Evolutionary conservation across 2,888 invertebrate genomes (phyloP), one percentile per base, ranked within the genome.

Genomic region (Amiota minor): DNA sequence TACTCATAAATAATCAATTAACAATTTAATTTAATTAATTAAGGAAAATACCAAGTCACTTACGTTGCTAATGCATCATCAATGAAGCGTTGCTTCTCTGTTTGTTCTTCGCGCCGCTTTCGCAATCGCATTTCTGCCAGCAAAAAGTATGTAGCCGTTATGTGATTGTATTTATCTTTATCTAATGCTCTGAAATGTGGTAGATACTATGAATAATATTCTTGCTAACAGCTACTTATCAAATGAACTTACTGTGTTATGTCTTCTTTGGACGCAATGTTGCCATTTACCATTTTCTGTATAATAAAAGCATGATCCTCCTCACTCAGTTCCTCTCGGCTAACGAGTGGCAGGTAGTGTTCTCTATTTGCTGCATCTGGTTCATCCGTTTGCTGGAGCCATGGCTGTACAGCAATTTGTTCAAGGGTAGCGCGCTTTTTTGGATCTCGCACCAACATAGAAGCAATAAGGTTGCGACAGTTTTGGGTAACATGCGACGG

Each of bases 101-200:
- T 90, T 88, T 87, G 91, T 79, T 94, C 94, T 82, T 93, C 94
- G 83, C 96, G 92, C 86, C 95, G 93, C 70, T 94, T 93, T 78
- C 95, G 92, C 61, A 99, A 91, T 89, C 97, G 96, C 78, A 97
- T 92, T 90, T 99, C 99, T 14, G 98, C 98, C 82, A 99, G 91
- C 81, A 99, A 92, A 91, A 96, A 99, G 91, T 98, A 99, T 20
- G 99, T 99, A 65, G 99, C 99, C 47, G 99, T 98, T 86, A 99
- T 95, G 90, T 99, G 98, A 91, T 98, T 98, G 91, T 99, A 99
- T 88, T 97, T 97, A 91, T 98, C 97, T 88, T 95, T 95, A 88
- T 98, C 97, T 86, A 99, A 91, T 72, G 97, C 95, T 78, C 96
- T 96, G 88, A 0, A 75, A 72, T 73, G 20, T 55, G 70, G 20